Conservation (phyloP, 2,113 vertebrate genomes). For the Brachyhypopomus gauderio region DNA sequence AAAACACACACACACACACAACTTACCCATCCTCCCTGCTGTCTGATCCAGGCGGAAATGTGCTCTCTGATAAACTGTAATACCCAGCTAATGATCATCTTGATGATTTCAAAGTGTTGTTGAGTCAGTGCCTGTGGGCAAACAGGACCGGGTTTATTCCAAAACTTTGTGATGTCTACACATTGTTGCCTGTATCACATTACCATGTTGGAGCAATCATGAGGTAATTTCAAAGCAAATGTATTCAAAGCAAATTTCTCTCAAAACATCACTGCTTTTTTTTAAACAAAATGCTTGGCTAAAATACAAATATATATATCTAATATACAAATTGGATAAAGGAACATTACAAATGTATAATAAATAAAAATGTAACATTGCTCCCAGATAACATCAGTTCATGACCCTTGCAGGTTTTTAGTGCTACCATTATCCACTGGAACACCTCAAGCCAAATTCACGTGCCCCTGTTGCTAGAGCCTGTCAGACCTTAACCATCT, state of each 20-base stretch:
- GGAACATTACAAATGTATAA: too few species aligned
- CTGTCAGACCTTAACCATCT: background rate
- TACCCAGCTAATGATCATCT: constrained; percentile 71
- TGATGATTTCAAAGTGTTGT: constrained; percentile 71
- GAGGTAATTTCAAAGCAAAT: background rate
- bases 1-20: background rate
- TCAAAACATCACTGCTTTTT: background rate
- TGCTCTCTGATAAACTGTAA: constrained; percentile 71
- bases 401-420: too few species aligned
- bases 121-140: constrained; percentile 68
- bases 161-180: constrained; percentile 22
- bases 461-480: background rate
- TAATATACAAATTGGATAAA: too few species aligned
- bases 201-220: constrained; percentile 16
- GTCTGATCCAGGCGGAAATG: constrained; percentile 70
- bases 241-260: background rate
- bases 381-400: too few species aligned
- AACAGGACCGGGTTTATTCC: constrained; percentile 7
- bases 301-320: too few species aligned
- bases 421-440: too few species aligned
- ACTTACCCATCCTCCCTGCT: constrained; percentile 80
- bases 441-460: too few species aligned
- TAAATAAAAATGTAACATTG: too few species aligned
- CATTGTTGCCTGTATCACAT: constrained; percentile 25
- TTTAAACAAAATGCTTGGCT: background rate